phyloP scores from a whole-genome alignment of 1,140 invertebrate species.

The Achroia grisella region DNA sequence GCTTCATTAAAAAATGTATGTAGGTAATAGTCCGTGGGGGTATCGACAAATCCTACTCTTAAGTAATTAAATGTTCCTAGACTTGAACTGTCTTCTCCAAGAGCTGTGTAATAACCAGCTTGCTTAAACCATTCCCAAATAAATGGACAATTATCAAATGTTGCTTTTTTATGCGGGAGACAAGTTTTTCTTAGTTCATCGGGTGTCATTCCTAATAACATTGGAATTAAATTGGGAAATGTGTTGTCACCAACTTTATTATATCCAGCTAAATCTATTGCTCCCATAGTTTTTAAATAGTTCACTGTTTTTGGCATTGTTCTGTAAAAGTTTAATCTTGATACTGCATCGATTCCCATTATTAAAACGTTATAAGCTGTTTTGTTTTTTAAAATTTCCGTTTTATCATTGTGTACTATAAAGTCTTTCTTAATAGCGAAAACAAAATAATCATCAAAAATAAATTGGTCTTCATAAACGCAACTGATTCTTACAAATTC shows the following conservation, averaged over 20 bases:
- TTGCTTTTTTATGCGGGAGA: conserved; percentile 64
- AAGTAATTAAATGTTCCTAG: conserved; percentile 87
- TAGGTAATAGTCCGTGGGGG: conserved; percentile 88
- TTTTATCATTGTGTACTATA: conserved; percentile 1
- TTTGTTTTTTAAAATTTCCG: conserved; percentile 10
- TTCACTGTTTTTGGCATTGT: conserved; percentile 82
- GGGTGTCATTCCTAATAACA: conserved; percentile 78
- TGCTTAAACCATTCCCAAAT: conserved; percentile 86
- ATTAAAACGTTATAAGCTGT: conserved; percentile 79
- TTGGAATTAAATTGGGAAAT: conserved; percentile 85
- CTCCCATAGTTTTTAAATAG: conserved; percentile 75
- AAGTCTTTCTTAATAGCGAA: conserved; percentile 71
- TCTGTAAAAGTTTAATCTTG: conserved; percentile 86
- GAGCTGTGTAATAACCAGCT: conserved; percentile 83
- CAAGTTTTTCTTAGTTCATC: conserved; percentile 76
- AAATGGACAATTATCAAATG: conserved; percentile 78
- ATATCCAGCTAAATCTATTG: conserved; percentile 83
- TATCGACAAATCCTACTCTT: conserved; percentile 82
- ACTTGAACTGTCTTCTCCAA: conserved; percentile 81
- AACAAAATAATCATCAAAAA: conserved; percentile 81
- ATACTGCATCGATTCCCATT: conserved; percentile 90
- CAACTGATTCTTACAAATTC: conserved; percentile 79
- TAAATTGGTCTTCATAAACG: conserved; percentile 35
- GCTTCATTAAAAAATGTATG: conserved; percentile 80
- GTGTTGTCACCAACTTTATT: conserved; percentile 89